phyloP scores from a whole-genome alignment of 2,888 invertebrate genomes.

The Phengaris arion region DNA sequence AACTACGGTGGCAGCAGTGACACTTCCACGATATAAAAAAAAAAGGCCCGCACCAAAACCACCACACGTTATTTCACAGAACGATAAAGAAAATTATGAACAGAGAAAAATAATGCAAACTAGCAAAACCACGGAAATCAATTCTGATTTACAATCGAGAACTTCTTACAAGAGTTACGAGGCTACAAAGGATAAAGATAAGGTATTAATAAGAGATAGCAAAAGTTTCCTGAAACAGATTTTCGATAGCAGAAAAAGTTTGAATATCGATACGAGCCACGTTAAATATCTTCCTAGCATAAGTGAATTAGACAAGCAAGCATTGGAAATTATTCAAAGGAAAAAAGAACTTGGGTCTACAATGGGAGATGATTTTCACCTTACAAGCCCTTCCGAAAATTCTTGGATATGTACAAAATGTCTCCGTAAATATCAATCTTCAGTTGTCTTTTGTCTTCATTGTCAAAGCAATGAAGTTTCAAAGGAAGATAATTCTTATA shows the following conservation, averaged over 20 bases:
- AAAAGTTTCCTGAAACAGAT: constrained; percentile 77
- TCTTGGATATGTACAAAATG: constrained; percentile 65
- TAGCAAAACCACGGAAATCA: constrained; percentile 43
- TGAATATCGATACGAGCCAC: constrained; percentile 56
- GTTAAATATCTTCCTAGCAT: constrained; percentile 85
- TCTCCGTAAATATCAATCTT: constrained; percentile 59
- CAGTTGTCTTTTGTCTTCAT: constrained; percentile 54
- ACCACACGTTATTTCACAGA: constrained; percentile 50
- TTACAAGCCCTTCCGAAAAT: constrained; percentile 40
- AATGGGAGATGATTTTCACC: constrained; percentile 8
- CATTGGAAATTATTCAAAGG: constrained; percentile 84
- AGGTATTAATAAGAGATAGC: constrained; percentile 74
- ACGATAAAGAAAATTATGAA: constrained; percentile 45
- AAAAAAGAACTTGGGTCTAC: constrained; percentile 48
- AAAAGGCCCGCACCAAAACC: constrained; percentile 80
- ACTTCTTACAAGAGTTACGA: constrained; percentile 54
- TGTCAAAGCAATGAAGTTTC: constrained; percentile 49
- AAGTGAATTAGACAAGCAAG: constrained; percentile 89
- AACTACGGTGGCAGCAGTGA: constrained; percentile 53
- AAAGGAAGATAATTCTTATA: constrained; percentile 26
- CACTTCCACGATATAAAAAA: constrained; percentile 58
- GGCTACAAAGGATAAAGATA: constrained; percentile 49
- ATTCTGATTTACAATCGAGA: constrained; percentile 26
- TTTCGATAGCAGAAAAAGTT: constrained; percentile 68
- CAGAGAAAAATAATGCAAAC: constrained; percentile 43